These are phyloP conservation scores for Lucilia sericata DNA, from an alignment of 1,140 invertebrate species.

Conservation along the genomic window DNA sequence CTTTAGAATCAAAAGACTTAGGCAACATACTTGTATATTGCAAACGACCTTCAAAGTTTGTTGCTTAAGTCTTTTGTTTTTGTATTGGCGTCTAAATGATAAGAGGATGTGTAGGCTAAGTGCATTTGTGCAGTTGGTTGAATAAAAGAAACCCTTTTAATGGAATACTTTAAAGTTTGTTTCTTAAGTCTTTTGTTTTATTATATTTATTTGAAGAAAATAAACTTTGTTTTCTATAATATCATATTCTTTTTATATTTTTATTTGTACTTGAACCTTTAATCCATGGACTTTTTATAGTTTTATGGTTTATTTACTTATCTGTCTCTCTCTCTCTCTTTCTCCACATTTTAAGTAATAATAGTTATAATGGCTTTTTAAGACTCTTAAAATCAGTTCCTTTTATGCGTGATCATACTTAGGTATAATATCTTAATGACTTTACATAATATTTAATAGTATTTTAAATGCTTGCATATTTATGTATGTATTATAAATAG, in stretches of 20 bases:
- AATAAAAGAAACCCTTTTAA: background rate
- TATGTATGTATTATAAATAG: background rate
- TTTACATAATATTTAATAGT: constrained; percentile 17
- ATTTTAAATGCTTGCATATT: constrained; percentile 16
- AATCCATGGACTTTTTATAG: background rate
- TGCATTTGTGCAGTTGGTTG: too few relatives aligned
- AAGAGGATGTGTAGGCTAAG: too few relatives aligned
- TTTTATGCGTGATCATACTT: constrained; percentile 13
- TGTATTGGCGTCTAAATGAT: background rate
- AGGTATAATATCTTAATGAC: constrained; percentile 10
- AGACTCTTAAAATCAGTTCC: background rate
- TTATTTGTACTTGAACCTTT: constrained; percentile 27
- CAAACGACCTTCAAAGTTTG: background rate
- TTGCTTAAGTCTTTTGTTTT: background rate
- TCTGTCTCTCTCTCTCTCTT: background rate
- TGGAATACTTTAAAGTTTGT: background rate
- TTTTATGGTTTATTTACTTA: constrained; percentile 13
- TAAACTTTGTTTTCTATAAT: too few relatives aligned
- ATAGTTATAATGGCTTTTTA: background rate
- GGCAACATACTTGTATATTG: background rate
- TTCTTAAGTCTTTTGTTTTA: background rate
- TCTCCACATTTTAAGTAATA: background rate
- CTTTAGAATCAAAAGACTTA: background rate
- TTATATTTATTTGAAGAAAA: background rate
- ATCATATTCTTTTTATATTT: background rate